Conservation (phyloP, 2,113 vertebrate genomes). For the Scomber scombrus region DNA sequence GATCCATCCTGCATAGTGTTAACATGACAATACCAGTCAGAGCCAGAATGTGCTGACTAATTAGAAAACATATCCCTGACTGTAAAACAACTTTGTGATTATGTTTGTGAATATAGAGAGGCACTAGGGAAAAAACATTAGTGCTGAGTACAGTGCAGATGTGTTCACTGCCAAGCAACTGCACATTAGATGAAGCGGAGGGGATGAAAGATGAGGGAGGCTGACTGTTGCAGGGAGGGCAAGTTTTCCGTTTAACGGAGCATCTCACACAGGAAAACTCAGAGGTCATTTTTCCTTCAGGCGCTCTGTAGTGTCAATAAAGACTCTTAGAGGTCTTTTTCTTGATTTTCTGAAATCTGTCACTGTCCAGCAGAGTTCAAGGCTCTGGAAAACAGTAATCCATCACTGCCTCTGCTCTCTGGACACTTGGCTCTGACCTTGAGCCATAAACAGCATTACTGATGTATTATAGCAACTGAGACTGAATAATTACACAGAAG, state of each 20-base stretch:
- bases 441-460: constrained; percentile 73
- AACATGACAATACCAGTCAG: too few species aligned
- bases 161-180: background rate
- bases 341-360: constrained; percentile 74
- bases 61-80: background rate
- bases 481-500: constrained; percentile 71
- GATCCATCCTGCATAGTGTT: too few species aligned
- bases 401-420: constrained; percentile 69
- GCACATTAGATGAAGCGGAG: background rate
- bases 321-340: constrained; percentile 43
- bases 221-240: background rate
- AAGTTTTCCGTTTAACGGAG: constrained; percentile 1
- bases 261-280: constrained; percentile 20
- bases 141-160: background rate
- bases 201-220: background rate
- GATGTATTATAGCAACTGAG: constrained; percentile 71
- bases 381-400: constrained; percentile 73
- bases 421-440: constrained; percentile 72
- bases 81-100: background rate
- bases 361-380: constrained; percentile 69
- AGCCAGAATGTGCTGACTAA: background rate
- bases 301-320: constrained; percentile 54
- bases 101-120: background rate
- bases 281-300: constrained; percentile 28
- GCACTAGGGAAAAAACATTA: constrained; percentile 1